phyloP scores from a whole-genome alignment of 1,140 invertebrate species.

The Homalodisca vitripennis region DNA sequence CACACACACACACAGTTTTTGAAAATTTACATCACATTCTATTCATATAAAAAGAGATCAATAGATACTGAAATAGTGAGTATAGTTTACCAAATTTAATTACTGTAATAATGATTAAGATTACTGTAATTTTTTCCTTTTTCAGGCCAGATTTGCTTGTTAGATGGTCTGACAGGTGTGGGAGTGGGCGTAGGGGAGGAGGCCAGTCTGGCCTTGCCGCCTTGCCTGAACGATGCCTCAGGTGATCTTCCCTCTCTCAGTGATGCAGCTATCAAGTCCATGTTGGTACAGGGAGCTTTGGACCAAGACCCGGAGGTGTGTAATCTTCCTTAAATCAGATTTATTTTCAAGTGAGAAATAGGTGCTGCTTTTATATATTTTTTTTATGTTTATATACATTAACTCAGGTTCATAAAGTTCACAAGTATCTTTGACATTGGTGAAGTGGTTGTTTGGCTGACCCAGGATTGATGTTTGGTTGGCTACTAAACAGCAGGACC shows the following conservation, averaged over 20 bases:
- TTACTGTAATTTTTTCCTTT: not conserved
- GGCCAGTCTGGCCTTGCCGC: not conserved
- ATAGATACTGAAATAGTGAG: too few species aligned
- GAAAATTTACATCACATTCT: too few species aligned
- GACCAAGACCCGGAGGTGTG: not conserved
- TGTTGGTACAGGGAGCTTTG: not conserved
- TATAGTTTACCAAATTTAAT: too few species aligned
- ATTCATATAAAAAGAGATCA: too few species aligned
- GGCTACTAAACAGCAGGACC: too few species aligned
- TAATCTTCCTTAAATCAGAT: not conserved
- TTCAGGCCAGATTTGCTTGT: not conserved
- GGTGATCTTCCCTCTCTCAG: not conserved
- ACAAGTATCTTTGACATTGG: too few species aligned
- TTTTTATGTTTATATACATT: too few species aligned
- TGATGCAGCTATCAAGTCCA: slow-evolving; percentile 7
- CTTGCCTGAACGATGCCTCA: not conserved
- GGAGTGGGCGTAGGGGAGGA: too few species aligned
- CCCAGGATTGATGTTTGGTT: too few species aligned
- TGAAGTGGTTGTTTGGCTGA: too few species aligned
- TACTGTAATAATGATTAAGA: not conserved
- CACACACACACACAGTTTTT: too few species aligned
- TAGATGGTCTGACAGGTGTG: not conserved
- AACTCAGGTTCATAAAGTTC: too few species aligned
- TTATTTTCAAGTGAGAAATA: not conserved
- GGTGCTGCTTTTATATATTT: not conserved